Percentiles rank a stretch among this genome's conserved stretches.
Evolutionary conservation across 2,113 vertebrate species (phyloP).

Genomic region (Sinocyclocheilus anophthalmus): DNA sequence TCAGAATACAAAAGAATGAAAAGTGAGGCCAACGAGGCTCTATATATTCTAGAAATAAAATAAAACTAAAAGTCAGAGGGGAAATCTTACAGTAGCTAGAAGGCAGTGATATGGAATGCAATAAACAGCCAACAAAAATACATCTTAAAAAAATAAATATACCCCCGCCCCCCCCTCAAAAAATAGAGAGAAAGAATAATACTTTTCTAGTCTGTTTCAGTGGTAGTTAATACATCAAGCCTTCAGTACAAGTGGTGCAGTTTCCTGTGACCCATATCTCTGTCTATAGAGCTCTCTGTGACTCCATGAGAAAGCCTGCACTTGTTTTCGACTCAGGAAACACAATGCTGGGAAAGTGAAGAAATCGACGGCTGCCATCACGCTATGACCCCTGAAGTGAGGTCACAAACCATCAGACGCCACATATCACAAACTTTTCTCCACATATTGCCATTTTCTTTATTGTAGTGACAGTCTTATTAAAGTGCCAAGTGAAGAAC

Average conservation of each 20-base stretch:
- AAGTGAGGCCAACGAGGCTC: neutral
- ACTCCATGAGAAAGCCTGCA: conserved; percentile 34
- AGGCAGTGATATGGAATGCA: neutral
- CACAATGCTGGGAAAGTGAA: conserved; percentile 55
- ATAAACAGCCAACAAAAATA: conserved; percentile 4
- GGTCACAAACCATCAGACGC: neutral
- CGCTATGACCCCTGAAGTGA: conserved; percentile 16
- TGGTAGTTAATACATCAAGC: neutral
- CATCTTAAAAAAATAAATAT: neutral
- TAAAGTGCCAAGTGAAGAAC: neutral
- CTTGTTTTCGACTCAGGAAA: conserved; percentile 52
- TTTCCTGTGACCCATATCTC: conserved; percentile 16
- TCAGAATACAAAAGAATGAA: neutral
- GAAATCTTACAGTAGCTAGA: conserved; percentile 6
- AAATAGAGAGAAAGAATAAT: neutral
- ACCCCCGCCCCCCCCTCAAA: neutral
- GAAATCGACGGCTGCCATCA: neutral
- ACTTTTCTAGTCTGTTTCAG: neutral
- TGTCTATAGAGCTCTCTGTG: conserved; percentile 18
- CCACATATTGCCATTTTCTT: neutral
- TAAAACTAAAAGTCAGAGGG: neutral
- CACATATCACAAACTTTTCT: neutral
- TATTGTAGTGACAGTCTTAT: neutral
- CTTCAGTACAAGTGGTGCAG: neutral
- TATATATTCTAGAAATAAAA: neutral